Conservation (phyloP, 2,113 vertebrate genomes). For the Chloroceryle aenea region DNA sequence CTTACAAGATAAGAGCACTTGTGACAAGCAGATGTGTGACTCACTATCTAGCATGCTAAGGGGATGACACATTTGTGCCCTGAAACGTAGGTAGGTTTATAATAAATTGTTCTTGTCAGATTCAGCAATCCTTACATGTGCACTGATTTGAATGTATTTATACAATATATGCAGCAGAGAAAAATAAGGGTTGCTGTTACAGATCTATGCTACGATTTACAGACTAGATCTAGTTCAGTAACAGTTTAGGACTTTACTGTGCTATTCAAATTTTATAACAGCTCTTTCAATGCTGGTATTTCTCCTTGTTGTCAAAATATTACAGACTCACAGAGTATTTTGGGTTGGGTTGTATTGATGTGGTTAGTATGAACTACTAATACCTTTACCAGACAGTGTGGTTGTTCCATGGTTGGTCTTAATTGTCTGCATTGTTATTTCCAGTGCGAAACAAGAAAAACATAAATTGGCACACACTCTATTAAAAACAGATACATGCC, state of each 20-base stretch:
- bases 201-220: not conserved
- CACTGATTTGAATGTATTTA: not conserved
- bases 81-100: not conserved
- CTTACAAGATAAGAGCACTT: not conserved
- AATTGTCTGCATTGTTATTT: not conserved
- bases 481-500: not conserved
- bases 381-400: not conserved
- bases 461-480: not conserved
- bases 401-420: not conserved
- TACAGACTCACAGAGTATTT: not conserved
- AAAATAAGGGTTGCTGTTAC: not conserved
- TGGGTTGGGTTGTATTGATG: not conserved
- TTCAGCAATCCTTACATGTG: not conserved
- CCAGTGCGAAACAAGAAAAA: not conserved
- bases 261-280: not conserved
- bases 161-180: not conserved
- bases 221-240: not conserved
- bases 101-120: not conserved
- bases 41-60: not conserved
- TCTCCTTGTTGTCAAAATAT: conserved; percentile 2
- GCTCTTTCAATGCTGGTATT: not conserved
- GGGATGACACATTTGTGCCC: not conserved
- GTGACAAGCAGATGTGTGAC: not conserved
- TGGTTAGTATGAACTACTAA: not conserved
- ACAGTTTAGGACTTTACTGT: not conserved